These are phyloP conservation scores for Ivindomyrus marchei DNA, from an alignment of 2,113 vertebrate species.

Conservation along the genomic window DNA sequence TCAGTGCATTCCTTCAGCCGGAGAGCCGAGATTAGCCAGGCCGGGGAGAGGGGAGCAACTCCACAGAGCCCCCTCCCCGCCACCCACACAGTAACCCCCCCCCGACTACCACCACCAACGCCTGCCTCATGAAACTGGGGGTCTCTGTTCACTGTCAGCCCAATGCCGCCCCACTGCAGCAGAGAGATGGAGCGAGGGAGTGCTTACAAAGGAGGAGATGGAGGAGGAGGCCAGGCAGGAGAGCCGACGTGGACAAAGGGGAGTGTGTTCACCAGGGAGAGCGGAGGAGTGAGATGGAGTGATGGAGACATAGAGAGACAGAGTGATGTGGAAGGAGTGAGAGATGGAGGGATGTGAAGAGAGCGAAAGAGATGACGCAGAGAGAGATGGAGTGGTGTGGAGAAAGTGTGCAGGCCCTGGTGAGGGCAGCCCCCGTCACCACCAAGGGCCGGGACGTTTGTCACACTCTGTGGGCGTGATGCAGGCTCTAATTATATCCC, in stretches of 20 bases:
- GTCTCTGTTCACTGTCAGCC: constrained; percentile 55
- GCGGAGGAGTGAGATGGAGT: neutral
- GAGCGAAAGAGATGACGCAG: constrained; percentile 9
- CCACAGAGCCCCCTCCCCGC: neutral
- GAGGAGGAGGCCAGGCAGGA: neutral
- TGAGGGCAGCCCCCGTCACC: constrained; percentile 16
- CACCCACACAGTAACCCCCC: neutral
- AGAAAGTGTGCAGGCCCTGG: constrained; percentile 16
- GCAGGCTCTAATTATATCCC: constrained; percentile 60
- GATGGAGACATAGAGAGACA: neutral
- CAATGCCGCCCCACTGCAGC: constrained; percentile 25
- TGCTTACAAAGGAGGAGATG: neutral
- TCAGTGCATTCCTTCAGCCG: constrained; percentile 7
- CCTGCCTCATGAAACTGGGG: constrained; percentile 2
- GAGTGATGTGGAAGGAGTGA: neutral
- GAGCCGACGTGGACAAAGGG: constrained; percentile 3
- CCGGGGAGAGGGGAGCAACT: neutral
- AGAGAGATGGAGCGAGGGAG: constrained; percentile 27
- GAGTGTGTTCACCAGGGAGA: constrained; percentile 1
- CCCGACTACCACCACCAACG: neutral
- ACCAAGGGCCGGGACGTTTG: constrained; percentile 42
- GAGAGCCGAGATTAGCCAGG: neutral
- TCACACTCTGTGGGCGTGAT: constrained; percentile 35
- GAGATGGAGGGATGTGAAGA: neutral
- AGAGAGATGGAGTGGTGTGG: neutral